Evolutionary conservation across 2,888 invertebrate genomes (phyloP), one percentile per base, ranked within the genome.

Genomic region (Phlogophora meticulosa): DNA sequence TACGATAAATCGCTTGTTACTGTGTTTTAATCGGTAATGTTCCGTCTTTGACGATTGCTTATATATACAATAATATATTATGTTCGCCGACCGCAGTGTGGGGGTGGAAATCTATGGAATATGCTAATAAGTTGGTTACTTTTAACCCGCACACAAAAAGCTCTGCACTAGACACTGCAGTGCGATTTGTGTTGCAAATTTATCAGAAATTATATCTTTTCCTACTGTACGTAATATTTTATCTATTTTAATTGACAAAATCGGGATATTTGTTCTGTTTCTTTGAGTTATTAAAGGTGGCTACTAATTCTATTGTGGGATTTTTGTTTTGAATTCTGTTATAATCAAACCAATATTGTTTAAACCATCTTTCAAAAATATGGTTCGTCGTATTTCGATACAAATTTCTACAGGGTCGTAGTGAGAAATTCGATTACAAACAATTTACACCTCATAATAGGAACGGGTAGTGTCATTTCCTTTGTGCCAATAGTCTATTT

Each of bases 121-220:
- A 94, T 95, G 94, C 93, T 93, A 94, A 95, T 94, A 90, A 90
- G 90, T 87, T 87, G 90, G 90, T 93, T 94, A 92, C 93, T 94
- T 94, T 92, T 88, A 90, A 89, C 90, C 88, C 91, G 90, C 90
- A 91, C 90, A 94, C 93, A 94, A 94, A 94, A 95, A 95, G 91
- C 93, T 93, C 95, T 94, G 95, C 95, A 95, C 94, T 92, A 91
- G 90, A 91, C 89, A 93, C 95, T 95, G 95, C 95, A 95, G 93
- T 95, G 94, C 93, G 93, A 94, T 95, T 94, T 95, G 94, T 91
- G 90, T 94, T 95, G 95, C 94, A 93, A 94, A 94, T 95, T 94
- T 89, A 87, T 74, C 85, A 84, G 80, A 78, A 86, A 85, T 86
- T 87, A 85, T 86, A 80, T 82, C 75, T 70, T 75, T 76, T 72